Conservation (phyloP, 2,888 invertebrate genomes). For the Eupithecia subumbrata region DNA sequence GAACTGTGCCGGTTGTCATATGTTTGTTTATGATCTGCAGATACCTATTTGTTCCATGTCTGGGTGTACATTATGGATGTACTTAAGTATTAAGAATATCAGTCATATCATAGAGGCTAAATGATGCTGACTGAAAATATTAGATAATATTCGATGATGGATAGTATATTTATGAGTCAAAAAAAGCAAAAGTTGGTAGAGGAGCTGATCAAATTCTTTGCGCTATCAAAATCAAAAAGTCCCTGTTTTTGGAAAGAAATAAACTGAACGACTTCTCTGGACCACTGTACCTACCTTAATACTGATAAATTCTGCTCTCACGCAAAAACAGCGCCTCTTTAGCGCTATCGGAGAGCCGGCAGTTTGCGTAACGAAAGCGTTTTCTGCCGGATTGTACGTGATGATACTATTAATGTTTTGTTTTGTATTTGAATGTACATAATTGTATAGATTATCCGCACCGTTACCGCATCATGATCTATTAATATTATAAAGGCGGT, state of each 20-base stretch:
- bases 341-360: background rate
- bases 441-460: background rate
- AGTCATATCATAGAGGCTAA: too few species aligned
- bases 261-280: conserved; percentile 4
- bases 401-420: conserved; percentile 1
- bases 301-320: conserved; percentile 14
- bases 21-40: too few species aligned
- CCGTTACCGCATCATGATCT: background rate
- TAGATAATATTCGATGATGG: too few species aligned
- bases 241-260: background rate
- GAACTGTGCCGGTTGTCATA: too few species aligned
- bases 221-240: too few species aligned
- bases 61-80: too few species aligned
- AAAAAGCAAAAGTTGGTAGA: too few species aligned
- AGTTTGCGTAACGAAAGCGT: conserved; percentile 19
- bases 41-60: too few species aligned
- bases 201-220: too few species aligned
- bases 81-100: too few species aligned
- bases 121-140: too few species aligned
- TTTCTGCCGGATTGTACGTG: conserved; percentile 12
- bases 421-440: conserved; percentile 10
- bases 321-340: conserved; percentile 19
- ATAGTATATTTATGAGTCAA: too few species aligned
- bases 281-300: conserved; percentile 12
- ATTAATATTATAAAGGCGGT: background rate